Evolutionary conservation across 2,113 vertebrate genomes (phyloP).

Genomic region (Scophthalmus maximus): DNA sequence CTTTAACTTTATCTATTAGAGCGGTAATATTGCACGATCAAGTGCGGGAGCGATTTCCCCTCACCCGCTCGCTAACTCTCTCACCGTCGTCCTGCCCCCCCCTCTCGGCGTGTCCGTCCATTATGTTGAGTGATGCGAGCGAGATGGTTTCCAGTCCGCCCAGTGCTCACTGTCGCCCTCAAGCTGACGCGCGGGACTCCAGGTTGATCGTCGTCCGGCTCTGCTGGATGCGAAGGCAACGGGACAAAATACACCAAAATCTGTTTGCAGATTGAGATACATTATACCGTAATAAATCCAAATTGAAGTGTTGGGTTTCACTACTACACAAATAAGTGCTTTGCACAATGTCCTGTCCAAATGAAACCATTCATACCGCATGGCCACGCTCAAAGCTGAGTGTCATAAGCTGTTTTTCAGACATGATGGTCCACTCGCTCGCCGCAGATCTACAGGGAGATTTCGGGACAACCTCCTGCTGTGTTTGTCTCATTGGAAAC

Average conservation of each 20-base stretch:
- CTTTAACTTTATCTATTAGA: conserved; percentile 80
- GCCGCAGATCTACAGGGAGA: too few relatives aligned
- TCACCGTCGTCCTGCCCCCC: conserved; percentile 8
- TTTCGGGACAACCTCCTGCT: too few relatives aligned
- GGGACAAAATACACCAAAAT: not conserved
- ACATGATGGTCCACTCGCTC: too few relatives aligned
- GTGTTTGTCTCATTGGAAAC: too few relatives aligned
- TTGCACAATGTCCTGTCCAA: too few relatives aligned
- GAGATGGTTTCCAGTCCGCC: conserved; percentile 57
- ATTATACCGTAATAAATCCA: too few relatives aligned
- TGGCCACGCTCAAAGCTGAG: too few relatives aligned
- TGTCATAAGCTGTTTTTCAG: too few relatives aligned
- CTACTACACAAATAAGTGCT: too few relatives aligned
- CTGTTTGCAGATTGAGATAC: too few relatives aligned
- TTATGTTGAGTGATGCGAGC: conserved; percentile 73
- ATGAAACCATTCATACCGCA: too few relatives aligned
- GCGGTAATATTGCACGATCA: conserved; percentile 78
- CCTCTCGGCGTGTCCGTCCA: conserved; percentile 51
- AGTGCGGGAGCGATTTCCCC: conserved; percentile 62
- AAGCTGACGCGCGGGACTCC: conserved; percentile 19
- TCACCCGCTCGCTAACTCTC: conserved; percentile 52
- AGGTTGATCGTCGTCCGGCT: conserved; percentile 6
- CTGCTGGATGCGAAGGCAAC: not conserved
- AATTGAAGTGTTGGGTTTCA: too few relatives aligned
- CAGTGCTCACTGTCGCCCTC: conserved; percentile 37